Conservation (phyloP, 2,888 invertebrate genomes). For the Nectonema munidae region DNA sequence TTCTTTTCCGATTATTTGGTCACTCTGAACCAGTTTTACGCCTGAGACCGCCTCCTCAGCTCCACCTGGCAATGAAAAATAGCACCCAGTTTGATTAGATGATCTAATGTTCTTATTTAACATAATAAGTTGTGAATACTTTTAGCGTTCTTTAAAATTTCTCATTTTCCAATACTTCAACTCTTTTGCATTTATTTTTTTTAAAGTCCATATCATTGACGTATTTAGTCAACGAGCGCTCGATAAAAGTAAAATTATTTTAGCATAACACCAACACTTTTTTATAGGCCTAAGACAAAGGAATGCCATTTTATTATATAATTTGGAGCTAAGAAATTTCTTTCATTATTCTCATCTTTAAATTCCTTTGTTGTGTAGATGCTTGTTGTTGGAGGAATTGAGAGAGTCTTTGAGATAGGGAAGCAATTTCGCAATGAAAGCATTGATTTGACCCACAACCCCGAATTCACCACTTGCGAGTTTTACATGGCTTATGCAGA, state of each 20-base stretch:
- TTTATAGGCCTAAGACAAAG: neutral
- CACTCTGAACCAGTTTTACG: no score
- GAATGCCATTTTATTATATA: neutral
- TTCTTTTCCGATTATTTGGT: no score
- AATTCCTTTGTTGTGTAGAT: slow-evolving; percentile 29
- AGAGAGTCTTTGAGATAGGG: slow-evolving; percentile 42
- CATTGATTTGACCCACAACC: slow-evolving; percentile 91
- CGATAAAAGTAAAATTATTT: neutral
- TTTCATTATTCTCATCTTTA: neutral
- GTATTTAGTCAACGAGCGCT: no score
- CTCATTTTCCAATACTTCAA: no score
- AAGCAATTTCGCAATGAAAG: slow-evolving; percentile 91
- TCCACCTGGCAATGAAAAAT: no score
- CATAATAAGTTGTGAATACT: no score
- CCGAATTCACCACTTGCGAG: slow-evolving; percentile 94
- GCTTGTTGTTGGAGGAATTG: slow-evolving; percentile 82
- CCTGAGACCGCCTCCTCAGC: no score
- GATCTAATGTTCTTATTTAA: no score
- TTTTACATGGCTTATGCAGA: slow-evolving; percentile 99
- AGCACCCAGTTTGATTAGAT: no score
- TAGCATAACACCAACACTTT: neutral
- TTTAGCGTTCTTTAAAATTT: no score
- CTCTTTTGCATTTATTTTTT: no score
- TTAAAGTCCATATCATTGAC: no score
- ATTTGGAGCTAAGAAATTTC: neutral